phyloP scores from a whole-genome alignment of 2,113 vertebrate species.

The Rhinoderma darwinii region DNA sequence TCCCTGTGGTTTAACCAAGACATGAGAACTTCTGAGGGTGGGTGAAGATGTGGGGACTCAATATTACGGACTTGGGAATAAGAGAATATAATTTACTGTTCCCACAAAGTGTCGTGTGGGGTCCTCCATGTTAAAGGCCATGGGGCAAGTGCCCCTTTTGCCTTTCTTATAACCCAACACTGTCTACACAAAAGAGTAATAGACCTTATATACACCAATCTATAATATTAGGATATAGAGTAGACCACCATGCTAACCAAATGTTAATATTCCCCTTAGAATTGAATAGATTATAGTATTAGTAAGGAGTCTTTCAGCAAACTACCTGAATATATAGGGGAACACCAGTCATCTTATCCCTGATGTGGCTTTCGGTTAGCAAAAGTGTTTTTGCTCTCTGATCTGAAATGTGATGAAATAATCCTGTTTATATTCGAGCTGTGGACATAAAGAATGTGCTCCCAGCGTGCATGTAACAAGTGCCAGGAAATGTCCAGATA shows the following conservation, averaged over 20 bases:
- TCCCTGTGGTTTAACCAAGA: too few relatives aligned
- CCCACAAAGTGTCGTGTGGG: neutral
- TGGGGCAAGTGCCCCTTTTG: neutral
- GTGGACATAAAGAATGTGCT: slow-evolving; percentile 43
- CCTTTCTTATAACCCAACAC: too few relatives aligned
- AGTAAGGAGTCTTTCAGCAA: neutral
- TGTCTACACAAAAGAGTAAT: neutral
- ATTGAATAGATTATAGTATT: neutral
- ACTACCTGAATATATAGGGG: neutral
- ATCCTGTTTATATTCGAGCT: slow-evolving; percentile 41
- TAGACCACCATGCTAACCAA: too few relatives aligned
- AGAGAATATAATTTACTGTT: too few relatives aligned
- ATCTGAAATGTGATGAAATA: slow-evolving; percentile 48
- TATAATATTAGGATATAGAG: too few relatives aligned
- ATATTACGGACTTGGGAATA: too few relatives aligned
- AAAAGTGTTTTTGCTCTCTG: slow-evolving; percentile 33
- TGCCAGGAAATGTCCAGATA: slow-evolving; percentile 37
- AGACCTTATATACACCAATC: neutral
- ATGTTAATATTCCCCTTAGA: neutral
- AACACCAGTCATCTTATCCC: neutral
- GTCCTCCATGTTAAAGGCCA: neutral
- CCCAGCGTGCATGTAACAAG: slow-evolving; percentile 7
- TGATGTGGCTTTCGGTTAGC: slow-evolving; percentile 11
- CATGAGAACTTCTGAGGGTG: too few relatives aligned
- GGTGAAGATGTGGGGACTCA: too few relatives aligned